Evolutionary conservation across 2,797 vertebrate genomes (phyloP).

Genomic region (Myotis vivesi): DNA sequence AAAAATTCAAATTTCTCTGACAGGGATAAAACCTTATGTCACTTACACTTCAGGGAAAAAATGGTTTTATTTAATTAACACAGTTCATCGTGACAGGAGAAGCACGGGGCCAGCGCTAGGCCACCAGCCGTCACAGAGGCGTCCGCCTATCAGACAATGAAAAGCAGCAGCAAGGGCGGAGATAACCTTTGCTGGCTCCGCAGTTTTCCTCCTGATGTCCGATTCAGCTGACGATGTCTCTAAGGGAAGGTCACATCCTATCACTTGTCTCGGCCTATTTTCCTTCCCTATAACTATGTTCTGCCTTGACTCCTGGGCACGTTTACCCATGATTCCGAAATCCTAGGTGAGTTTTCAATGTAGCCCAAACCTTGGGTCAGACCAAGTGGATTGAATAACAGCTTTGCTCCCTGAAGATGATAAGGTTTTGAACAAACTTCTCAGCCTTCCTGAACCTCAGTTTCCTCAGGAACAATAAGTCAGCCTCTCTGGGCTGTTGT

Average conservation of each 20-base stretch:
- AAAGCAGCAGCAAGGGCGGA: not conserved
- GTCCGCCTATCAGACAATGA: not conserved
- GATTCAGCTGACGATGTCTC: not conserved
- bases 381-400: not conserved
- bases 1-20: slow-evolving; percentile 23
- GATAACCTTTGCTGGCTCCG: not conserved
- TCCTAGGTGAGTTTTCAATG: slow-evolving; percentile 1
- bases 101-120: not conserved
- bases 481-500: not conserved
- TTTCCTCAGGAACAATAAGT: slow-evolving; percentile 17
- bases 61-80: slow-evolving; percentile 9
- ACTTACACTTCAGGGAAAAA: slow-evolving; percentile 11
- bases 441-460: not conserved
- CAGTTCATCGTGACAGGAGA: not conserved
- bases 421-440: not conserved
- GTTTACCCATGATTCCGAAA: not conserved
- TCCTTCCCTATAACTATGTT: not conserved
- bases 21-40: not conserved
- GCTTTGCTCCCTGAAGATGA: not conserved
- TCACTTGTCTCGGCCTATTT: not conserved
- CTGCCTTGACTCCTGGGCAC: not conserved
- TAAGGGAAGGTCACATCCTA: not conserved
- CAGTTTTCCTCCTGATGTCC: not conserved
- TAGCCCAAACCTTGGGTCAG: not conserved
- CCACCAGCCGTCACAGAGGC: not conserved